Conservation (phyloP, 1,140 invertebrate species). For the Listronotus bonariensis region DNA sequence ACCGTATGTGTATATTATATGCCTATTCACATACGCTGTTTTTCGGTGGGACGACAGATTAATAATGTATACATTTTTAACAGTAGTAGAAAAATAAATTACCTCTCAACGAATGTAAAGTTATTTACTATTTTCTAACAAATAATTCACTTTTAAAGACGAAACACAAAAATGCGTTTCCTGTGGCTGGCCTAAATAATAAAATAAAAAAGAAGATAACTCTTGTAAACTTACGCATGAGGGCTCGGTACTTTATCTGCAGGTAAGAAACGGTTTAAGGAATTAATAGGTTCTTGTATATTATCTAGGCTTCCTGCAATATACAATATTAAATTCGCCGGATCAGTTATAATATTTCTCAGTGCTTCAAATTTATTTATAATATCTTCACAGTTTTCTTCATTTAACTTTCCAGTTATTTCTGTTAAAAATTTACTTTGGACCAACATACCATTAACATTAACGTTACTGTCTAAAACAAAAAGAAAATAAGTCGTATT, state of each 20-base stretch:
- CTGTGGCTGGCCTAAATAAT: too few relatives aligned
- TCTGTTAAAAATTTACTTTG: constrained; percentile 79
- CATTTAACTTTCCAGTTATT: constrained; percentile 64
- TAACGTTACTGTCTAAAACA: constrained; percentile 73
- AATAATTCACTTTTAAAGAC: too few relatives aligned
- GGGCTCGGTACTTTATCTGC: constrained; percentile 24
- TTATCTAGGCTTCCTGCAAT: constrained; percentile 72
- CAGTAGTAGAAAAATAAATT: too few relatives aligned
- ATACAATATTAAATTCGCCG: constrained; percentile 69
- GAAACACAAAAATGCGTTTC: not conserved
- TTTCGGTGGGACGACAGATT: too few relatives aligned
- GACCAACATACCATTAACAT: constrained; percentile 69
- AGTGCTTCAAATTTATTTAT: constrained; percentile 67
- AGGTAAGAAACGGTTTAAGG: constrained; percentile 63
- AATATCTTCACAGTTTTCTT: constrained; percentile 61
- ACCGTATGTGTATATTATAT: too few relatives aligned
- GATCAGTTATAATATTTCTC: constrained; percentile 63
- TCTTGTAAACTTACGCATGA: constrained; percentile 1
- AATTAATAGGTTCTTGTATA: constrained; percentile 59
- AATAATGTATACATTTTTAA: too few relatives aligned
- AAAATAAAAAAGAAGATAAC: too few relatives aligned
- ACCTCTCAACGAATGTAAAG: too few relatives aligned
- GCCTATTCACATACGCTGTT: too few relatives aligned
- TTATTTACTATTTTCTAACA: too few relatives aligned
- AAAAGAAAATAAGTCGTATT: not conserved